phyloP scores from a whole-genome alignment of 1,140 invertebrate species.

The Adelges cooleyi region DNA sequence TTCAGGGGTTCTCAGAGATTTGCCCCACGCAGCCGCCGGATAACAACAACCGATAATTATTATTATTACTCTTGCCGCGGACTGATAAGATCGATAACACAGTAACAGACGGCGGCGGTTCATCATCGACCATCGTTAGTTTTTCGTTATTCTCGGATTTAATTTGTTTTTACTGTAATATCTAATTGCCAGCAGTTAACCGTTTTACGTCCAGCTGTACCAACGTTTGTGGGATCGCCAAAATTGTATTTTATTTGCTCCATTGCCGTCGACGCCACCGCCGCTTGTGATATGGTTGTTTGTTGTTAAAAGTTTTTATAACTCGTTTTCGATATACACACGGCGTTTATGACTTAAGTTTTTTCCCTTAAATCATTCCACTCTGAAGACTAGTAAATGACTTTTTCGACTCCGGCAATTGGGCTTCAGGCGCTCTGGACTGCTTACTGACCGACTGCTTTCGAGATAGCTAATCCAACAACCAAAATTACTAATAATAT shows the following conservation, averaged over 20 bases:
- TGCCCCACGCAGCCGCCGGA: not conserved
- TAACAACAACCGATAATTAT: not conserved
- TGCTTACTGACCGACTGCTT: too few relatives aligned
- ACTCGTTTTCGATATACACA: too few relatives aligned
- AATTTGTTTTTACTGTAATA: too few relatives aligned
- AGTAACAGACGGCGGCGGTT: not conserved
- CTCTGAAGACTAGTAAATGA: too few relatives aligned
- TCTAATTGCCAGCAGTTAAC: not conserved
- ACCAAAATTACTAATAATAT: too few relatives aligned
- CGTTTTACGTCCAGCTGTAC: not conserved
- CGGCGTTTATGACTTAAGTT: too few relatives aligned
- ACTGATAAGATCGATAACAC: conserved; percentile 19
- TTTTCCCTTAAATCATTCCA: too few relatives aligned
- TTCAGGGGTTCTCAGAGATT: not conserved
- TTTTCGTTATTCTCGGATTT: not conserved
- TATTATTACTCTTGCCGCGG: not conserved
- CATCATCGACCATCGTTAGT: not conserved
- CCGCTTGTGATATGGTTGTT: too few relatives aligned
- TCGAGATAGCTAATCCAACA: too few relatives aligned
- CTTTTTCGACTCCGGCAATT: too few relatives aligned
- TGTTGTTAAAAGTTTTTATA: too few relatives aligned
- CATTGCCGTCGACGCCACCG: not conserved
- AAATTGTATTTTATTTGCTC: not conserved
- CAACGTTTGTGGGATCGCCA: not conserved
- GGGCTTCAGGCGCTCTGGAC: too few relatives aligned